Conservation (phyloP, 2,888 invertebrate species). For the Andrena haemorrhoa region DNA sequence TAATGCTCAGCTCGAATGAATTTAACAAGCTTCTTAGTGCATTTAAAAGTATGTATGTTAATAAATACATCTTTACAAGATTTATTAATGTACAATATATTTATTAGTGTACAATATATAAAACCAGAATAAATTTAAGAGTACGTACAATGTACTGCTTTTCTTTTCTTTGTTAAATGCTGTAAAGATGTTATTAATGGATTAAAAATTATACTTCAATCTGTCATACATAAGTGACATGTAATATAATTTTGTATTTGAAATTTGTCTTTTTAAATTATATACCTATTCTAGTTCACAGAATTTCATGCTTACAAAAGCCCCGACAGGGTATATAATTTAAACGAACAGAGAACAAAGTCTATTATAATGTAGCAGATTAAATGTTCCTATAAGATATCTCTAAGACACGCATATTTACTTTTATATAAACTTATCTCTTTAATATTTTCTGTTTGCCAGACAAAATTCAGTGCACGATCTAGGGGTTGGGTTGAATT, state of each 20-base stretch:
- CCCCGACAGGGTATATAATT: not conserved
- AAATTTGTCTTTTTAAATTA: not conserved
- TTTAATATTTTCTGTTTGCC: conserved; percentile 72
- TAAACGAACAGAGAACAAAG: conserved; percentile 3
- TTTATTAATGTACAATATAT: not conserved
- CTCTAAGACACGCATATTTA: not conserved
- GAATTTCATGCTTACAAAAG: not conserved
- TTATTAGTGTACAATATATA: not conserved
- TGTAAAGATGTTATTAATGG: not conserved
- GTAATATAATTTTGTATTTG: not conserved
- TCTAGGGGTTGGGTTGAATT: conserved; percentile 93
- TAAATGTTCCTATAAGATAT: conserved; percentile 25
- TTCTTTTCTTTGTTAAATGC: not conserved
- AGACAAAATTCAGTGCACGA: conserved; percentile 93
- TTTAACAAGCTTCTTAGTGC: conserved; percentile 42
- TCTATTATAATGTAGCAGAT: conserved; percentile 24
- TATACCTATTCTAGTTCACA: conserved; percentile 2
- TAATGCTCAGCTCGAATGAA: conserved; percentile 46
- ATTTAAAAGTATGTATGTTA: conserved; percentile 13
- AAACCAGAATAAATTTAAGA: no score
- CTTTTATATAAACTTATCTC: conserved; percentile 30
- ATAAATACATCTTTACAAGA: conserved; percentile 21
- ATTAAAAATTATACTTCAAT: not conserved
- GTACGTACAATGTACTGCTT: no score
- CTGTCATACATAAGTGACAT: conserved; percentile 1